Conservation (phyloP, 2,113 vertebrate species). For the Calidris pygmaea region DNA sequence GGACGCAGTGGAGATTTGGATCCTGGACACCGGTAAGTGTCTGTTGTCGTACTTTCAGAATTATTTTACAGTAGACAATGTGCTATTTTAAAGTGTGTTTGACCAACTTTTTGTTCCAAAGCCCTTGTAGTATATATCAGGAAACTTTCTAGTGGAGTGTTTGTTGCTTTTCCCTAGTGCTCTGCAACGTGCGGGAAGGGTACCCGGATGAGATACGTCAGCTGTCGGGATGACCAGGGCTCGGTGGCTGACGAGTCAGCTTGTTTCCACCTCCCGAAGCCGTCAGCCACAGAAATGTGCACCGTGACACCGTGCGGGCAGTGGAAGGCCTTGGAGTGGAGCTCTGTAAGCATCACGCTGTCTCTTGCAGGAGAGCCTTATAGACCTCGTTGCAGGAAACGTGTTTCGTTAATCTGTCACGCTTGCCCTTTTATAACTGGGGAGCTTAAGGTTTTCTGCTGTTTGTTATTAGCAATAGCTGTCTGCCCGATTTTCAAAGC, state of each 20-base stretch:
- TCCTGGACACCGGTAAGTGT: constrained; percentile 93
- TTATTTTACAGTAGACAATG: not conserved
- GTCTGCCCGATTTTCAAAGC: not conserved
- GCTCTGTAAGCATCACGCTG: constrained; percentile 78
- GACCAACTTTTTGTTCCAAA: not conserved
- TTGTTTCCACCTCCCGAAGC: constrained; percentile 86
- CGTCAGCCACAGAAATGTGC: constrained; percentile 87
- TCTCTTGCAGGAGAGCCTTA: not conserved
- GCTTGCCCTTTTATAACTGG: not conserved
- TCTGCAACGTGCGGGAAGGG: constrained; percentile 94
- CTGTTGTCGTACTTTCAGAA: not conserved
- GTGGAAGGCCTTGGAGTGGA: constrained; percentile 97
- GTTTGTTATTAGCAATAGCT: not conserved
- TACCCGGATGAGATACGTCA: constrained; percentile 93
- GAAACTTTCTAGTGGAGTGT: not conserved
- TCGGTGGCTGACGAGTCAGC: constrained; percentile 89
- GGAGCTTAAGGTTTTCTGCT: not conserved
- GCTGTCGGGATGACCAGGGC: constrained; percentile 94
- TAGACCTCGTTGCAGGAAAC: not conserved
- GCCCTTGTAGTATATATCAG: not conserved
- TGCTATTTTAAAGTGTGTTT: not conserved
- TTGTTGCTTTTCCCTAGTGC: constrained; percentile 79
- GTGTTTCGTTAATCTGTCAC: not conserved
- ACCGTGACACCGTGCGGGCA: constrained; percentile 87
- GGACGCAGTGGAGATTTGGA: constrained; percentile 97